Base-by-base conservation (phyloP, 2,888 invertebrate species). In the Opisthograptis luteolata region DNA sequence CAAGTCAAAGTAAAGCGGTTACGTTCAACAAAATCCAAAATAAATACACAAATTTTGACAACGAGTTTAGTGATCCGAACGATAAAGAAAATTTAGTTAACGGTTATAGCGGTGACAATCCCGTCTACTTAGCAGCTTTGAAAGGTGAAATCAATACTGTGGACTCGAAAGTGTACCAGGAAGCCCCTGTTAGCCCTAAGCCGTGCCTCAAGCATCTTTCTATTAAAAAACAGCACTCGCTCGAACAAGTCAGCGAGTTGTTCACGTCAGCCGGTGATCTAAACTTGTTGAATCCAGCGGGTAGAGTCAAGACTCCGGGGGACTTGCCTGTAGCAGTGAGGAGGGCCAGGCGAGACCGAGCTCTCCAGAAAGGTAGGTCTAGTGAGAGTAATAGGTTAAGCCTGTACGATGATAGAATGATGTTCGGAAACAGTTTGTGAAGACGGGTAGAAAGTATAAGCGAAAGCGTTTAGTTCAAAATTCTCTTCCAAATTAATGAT, bases 351-450 rank as follows among this genome's bases (percentile, higher is more conserved):
- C 91, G 94, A 1, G 91, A 92, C 27, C 90, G 94, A 55, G 94
- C 94, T 0, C 34, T 88, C n/a, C 87, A 87, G 54, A 86, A 84
- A 39, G 87, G 87, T 0, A 70, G 89, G 12, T 83, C 84, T 0
- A 84, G 69, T 8, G 88, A 89, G 13, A 93, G 93, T 30, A 94
- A 94, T 59, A 92, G 97, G 58, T 93, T 97, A 66, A 97, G 97
- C 32, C 86, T 97, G 12, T 97, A 97, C 69, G 97, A 97, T 68
- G 97, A 97, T 75, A 92, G 97, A 30, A 96, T 97, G 93, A 97
- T 97, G 97, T 93, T 93, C 60, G 91, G 91, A 0, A 92, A 92
- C 62, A 91, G 89, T 67, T 68, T 91, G 64, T 90, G 31, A 53
- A 10, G 30, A 13, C 5, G 1, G 12, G 3, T 28, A n/a, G 9